These are phyloP conservation scores for Tenthredo distinguenda DNA, from an alignment of 2,888 invertebrate species.

Conservation along the genomic window DNA sequence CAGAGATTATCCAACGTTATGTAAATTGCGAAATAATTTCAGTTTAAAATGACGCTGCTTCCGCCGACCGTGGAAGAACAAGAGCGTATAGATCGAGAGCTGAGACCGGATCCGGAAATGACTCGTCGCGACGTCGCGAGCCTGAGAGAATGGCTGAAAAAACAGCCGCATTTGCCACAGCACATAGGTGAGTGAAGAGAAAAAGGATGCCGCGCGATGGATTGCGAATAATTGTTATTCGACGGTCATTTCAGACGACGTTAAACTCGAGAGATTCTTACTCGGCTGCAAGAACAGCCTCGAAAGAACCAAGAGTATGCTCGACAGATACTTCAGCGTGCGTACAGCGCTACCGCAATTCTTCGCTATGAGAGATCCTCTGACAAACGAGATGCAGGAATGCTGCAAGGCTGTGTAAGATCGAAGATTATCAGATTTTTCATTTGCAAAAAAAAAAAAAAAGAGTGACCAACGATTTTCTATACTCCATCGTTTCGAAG, in stretches of 20 bases:
- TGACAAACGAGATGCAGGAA: conserved; percentile 70
- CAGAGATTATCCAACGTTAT: background rate
- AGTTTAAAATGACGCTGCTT: conserved; percentile 70
- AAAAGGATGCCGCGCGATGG: background rate
- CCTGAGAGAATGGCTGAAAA: conserved; percentile 74
- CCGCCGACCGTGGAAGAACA: conserved; percentile 74
- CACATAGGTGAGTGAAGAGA: conserved; percentile 70
- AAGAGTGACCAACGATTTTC: too few species aligned
- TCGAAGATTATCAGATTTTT: background rate
- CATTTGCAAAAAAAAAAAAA: background rate
- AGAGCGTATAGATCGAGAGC: conserved; percentile 71
- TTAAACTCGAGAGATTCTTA: conserved; percentile 73
- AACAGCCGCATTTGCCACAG: conserved; percentile 76
- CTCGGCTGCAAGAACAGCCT: conserved; percentile 77
- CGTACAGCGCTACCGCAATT: conserved; percentile 75
- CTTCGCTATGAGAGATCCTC: conserved; percentile 73
- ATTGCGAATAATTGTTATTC: background rate
- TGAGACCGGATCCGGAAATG: conserved; percentile 72
- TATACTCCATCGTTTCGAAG: too few species aligned
- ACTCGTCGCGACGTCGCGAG: conserved; percentile 70
- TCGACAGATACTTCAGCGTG: conserved; percentile 75
- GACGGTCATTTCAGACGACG: conserved; percentile 68
- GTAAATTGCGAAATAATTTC: background rate
- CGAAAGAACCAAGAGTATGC: conserved; percentile 74
- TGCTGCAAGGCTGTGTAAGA: conserved; percentile 71